These are phyloP conservation scores for Fundulus diaphanus DNA, from an alignment of 2,797 vertebrate species.

Conservation along the genomic window DNA sequence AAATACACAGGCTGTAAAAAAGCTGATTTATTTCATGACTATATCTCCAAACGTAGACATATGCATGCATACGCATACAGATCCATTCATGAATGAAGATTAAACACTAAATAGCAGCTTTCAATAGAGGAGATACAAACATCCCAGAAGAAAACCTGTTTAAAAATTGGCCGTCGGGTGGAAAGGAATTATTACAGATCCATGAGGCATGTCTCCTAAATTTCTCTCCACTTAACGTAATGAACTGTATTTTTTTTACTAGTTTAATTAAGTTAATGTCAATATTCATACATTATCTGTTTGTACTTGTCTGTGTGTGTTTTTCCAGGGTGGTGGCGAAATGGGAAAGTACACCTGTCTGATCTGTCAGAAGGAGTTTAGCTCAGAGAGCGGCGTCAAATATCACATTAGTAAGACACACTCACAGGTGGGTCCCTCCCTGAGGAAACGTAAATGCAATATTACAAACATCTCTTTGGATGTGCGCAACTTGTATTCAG, in stretches of 20 bases:
- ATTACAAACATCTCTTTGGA: neutral
- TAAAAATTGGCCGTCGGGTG: neutral
- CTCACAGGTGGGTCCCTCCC: constrained; percentile 85
- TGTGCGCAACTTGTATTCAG: neutral
- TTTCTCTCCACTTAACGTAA: neutral
- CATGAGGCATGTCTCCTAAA: neutral
- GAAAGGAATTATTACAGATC: neutral
- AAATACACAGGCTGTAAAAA: neutral
- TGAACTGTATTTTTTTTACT: neutral
- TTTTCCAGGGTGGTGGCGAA: constrained; percentile 88
- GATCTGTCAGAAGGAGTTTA: constrained; percentile 97
- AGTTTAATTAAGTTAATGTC: neutral
- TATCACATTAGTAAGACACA: constrained; percentile 98
- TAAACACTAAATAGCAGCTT: neutral
- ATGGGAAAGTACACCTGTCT: constrained; percentile 95
- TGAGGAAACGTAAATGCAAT: neutral
- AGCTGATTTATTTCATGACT: too few species aligned
- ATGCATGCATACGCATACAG: neutral
- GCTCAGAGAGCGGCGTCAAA: constrained; percentile 97
- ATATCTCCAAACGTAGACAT: neutral
- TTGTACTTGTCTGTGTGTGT: constrained; percentile 34
- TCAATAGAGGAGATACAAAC: neutral
- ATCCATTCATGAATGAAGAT: neutral
- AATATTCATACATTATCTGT: neutral
- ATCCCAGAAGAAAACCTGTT: neutral